Evolutionary conservation across 23 tunicate genomes (phyloP).

Genomic region (Phallusia fumigata): DNA sequence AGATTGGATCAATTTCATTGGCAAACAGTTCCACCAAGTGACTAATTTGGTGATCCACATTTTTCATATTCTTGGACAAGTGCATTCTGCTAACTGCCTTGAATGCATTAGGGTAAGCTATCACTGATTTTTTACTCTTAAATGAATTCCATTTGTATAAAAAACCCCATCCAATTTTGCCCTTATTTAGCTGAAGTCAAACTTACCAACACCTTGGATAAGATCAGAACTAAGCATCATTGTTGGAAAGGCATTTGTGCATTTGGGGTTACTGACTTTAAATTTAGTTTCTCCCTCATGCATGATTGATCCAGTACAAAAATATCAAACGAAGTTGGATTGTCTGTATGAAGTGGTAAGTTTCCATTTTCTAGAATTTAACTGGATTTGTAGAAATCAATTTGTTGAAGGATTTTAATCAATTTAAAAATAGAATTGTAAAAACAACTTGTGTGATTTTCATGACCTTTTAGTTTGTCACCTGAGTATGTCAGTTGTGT

Average conservation of each 20-base stretch:
- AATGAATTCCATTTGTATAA: too few relatives aligned
- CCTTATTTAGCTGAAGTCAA: too few relatives aligned
- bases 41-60: background rate
- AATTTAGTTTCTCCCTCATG: slow-evolving; percentile 38
- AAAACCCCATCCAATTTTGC: too few relatives aligned
- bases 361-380: too few relatives aligned
- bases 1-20: background rate
- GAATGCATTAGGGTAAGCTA: background rate
- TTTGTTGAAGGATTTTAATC: too few relatives aligned
- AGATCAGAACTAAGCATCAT: background rate
- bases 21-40: background rate
- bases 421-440: too few relatives aligned
- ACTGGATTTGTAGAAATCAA: too few relatives aligned
- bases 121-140: too few relatives aligned
- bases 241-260: slow-evolving; percentile 56
- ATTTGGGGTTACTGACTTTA: slow-evolving; percentile 38
- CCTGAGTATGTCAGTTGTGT: too few relatives aligned
- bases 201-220: background rate
- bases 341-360: slow-evolving; percentile 33
- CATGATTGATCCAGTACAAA: slow-evolving; percentile 53
- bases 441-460: too few relatives aligned
- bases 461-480: too few relatives aligned
- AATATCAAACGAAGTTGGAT: slow-evolving; percentile 38
- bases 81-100: background rate
- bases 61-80: background rate